Evolutionary conservation across 2,797 vertebrate species (phyloP).

Genomic region (Hypotaenidia okinawae): DNA sequence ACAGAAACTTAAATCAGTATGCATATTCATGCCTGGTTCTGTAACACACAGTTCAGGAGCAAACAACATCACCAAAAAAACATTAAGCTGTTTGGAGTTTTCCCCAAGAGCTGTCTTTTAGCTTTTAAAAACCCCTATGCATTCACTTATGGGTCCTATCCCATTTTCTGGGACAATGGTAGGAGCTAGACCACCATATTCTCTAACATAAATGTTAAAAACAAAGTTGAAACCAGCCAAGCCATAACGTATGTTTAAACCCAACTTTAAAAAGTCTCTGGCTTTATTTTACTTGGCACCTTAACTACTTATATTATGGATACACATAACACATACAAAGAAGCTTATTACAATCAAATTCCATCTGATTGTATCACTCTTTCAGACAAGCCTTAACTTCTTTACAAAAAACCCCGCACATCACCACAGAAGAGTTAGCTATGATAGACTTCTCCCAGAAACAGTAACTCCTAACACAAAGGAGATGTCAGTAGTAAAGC

Average conservation of each 20-base stretch:
- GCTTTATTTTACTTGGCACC: background rate
- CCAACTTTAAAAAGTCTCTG: background rate
- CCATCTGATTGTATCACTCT: background rate
- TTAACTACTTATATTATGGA: background rate
- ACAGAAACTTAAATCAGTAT: background rate
- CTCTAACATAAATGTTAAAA: background rate
- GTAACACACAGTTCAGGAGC: background rate
- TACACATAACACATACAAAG: background rate
- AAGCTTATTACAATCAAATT: background rate
- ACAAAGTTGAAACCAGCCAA: background rate
- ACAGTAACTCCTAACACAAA: background rate
- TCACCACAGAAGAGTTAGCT: background rate
- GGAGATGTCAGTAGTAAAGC: background rate
- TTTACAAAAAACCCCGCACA: background rate
- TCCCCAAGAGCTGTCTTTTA: background rate
- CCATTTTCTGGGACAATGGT: background rate
- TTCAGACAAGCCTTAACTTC: background rate
- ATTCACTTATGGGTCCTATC: background rate
- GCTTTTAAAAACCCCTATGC: background rate
- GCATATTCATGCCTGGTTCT: background rate
- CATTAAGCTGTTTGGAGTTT: background rate
- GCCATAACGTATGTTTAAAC: background rate
- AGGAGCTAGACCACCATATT: background rate
- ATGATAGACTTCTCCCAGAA: background rate
- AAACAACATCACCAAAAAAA: background rate